Base-by-base conservation (phyloP, 2,113 vertebrate genomes). In the Centropus unirufus region DNA sequence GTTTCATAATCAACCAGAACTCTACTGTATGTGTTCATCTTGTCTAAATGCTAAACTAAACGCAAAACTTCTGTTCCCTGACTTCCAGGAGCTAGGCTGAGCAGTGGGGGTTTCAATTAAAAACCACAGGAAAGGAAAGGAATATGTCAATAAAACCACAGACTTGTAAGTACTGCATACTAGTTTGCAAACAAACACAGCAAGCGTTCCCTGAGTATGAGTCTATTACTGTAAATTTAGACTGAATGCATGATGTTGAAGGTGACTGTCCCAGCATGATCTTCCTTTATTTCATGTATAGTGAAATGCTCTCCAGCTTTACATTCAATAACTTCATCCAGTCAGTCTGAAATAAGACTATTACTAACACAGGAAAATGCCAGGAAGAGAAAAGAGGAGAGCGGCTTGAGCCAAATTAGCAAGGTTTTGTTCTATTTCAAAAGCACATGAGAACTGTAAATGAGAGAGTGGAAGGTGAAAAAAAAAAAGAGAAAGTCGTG, bases 141-240 rank as follows among this genome's bases (percentile, higher is more conserved):
- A 98, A 98, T 97, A 97, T 77, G 98, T 98, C 98, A 98, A 98
- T 98, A 98, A 98, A 98, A 98, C 98, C 98, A 98, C 98, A 96
- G 97, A 98, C 97, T 97, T 98, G 97, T 98, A 98, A 98, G 97
- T 98, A 97, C 97, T 95, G 98, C 97, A 93, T 97, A 96, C 97
- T 93, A 97, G 98, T 98, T 98, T 98, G 98, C 98, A 98, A 98
- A 98, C 98, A 98, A 98, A 98, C 98, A 95, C 98, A 98, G 98
- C 98, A 98, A 97, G 98, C 52, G 58, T 92, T 96, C 96, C 89
- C 93, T 7, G 83, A 98, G 97, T 87, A 96, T 32, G 89, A 98
- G 97, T 98, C 97, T 98, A 97, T 98, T 97, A 98, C 96, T 94
- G 97, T 96, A 97, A 97, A 97, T 98, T 98, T 92, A 98, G 96